Base-by-base conservation (phyloP, 2,888 invertebrate species). In the Drosophila leonis region DNA sequence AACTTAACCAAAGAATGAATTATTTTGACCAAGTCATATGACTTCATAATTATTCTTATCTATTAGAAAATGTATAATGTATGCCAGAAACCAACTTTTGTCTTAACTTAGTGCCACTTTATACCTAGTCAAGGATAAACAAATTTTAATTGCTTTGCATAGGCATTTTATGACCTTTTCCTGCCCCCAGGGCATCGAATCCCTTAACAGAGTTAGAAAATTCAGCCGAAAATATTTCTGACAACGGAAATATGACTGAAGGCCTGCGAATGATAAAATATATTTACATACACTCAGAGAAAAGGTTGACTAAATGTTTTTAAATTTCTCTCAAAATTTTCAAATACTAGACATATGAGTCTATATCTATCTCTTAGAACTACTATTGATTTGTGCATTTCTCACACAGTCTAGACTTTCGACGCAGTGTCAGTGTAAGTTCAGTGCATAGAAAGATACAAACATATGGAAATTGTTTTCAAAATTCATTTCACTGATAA, bases 381-480 rank as follows among this genome's bases (percentile, higher is more conserved):
- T n/a, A n/a, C n/a, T n/a, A n/a, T n/a, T n/a, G n/a, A n/a, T n/a
- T n/a, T n/a, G n/a, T n/a, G n/a, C n/a, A n/a, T n/a, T n/a, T n/a
- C n/a, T n/a, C 1, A n/a, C 18, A 33, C 7, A 35, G 20, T 7
- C 15, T 15, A 24, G 10, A 24, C 20, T n/a, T n/a, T 35, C 9
- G n/a, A 24, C 20, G n/a, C 24, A 15, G 5, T 51, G 31, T 18
- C 10, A 12, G 6, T 44, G 4, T 15, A 2, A 18, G n/a, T 27
- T 31, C 1, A 18, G 15, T 79, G 1, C 18, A 10, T 41, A 46
- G 9, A 62, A n/a, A 24, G 1, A 44, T 49, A n/a, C 29, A 37
- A 60, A 60, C 74, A 74, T 46, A 51, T 67, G 65, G 60, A n/a
- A 56, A 46, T 52, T 57, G 54, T 75, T 67, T 55, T 39, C n/a